Base-by-base conservation (phyloP, 2,797 vertebrate species). In the Falco naumanni region DNA sequence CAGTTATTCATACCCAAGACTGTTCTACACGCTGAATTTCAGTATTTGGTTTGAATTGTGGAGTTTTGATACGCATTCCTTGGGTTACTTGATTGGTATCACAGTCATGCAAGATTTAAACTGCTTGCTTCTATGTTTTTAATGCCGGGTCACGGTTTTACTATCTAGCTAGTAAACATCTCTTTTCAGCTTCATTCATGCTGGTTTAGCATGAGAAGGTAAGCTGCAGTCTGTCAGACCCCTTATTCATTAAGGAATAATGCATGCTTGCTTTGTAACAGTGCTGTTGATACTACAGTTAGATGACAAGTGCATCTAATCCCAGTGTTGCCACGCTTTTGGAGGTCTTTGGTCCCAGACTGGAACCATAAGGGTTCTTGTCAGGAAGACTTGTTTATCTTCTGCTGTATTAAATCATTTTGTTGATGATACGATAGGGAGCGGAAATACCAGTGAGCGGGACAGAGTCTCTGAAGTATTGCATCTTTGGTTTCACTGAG, bases 1-100 rank as follows among this genome's bases (percentile, higher is more conserved):
- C 26, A 75, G 47, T 65, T 84, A 26, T 26, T 83, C 25, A 14
- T 50, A 34, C 28, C 28, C 29, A 20, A 24, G 65, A 22, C 8
- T 22, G 26, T 18, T 80, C 26, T 43, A 31, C 13, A 16, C 7
- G 1, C 6, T 20, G 1, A 48, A 29, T 74, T 63, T 56, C 48
- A 51, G 51, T 10, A 3, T 75, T 78, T 60, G 14, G 16, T 48
- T 76, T 48, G 13, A n/a, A 2, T 10, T 41, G 47, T 18, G 45
- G 4, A 1, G 3, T 19, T 71, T 85, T 48, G 20, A 16, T 48
- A 1, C 66, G 17, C 0, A 0, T 75, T 39, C 34, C 37, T 78
- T 10, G 9, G n/a, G 11, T 61, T 45, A 26, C 5, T 39, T 64
- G 4, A 17, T 13, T 5, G 61, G 37, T 63, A 24, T 87, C 45